Base-by-base conservation (phyloP, 2,113 vertebrate species). In the Hydrochoerus hydrochaeris region DNA sequence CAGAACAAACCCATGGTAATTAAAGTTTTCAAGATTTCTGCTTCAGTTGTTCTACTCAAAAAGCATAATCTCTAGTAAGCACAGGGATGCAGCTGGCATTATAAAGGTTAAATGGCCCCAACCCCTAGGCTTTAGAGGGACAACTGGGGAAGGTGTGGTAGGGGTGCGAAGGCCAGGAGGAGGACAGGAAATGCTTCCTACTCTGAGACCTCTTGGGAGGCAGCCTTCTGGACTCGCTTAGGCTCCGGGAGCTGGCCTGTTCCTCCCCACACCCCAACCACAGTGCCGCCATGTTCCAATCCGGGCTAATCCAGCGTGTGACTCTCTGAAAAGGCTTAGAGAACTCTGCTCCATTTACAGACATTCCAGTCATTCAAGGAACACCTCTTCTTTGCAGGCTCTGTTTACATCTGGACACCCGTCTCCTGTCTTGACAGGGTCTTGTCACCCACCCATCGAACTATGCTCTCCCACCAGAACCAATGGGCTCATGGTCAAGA, bases 11-110 rank as follows among this genome's bases (percentile, higher is more conserved):
- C 94, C 94, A 73, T 73, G 78, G 0, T 95, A 85, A 95, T 96
- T 94, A 95, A 97, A 46, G 92, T 94, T 95, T 90, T 92, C 44
- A 73, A 95, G 85, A 22, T 97, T 98, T 98, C 96, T 97, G 97
- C 97, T 97, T 98, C 97, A 97, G 92, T 97, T 97, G 54, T 83
- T 94, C 63, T 80, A 35, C 78, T 98, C 88, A 96, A 97, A 97
- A 97, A 44, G 8, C 92, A 58, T 98, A 95, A 97, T 94, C 97
- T 97, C 97, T 95, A 1, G 6, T 65, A 97, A 93, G 78, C 46
- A 41, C 38, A 20, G 67, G 90, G 94, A 95, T 58, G 97, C 90
- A 91, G 88, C 44, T n/a, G 3, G 52, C 95, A 54, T 97, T 96
- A 87, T 90, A 82, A 69, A 97, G 88, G 71, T 58, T 84, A n/a